Percentiles rank a stretch among this genome's conserved stretches.
Evolutionary conservation across 2,113 vertebrate genomes (phyloP).

Genomic region (Theristicus caerulescens): DNA sequence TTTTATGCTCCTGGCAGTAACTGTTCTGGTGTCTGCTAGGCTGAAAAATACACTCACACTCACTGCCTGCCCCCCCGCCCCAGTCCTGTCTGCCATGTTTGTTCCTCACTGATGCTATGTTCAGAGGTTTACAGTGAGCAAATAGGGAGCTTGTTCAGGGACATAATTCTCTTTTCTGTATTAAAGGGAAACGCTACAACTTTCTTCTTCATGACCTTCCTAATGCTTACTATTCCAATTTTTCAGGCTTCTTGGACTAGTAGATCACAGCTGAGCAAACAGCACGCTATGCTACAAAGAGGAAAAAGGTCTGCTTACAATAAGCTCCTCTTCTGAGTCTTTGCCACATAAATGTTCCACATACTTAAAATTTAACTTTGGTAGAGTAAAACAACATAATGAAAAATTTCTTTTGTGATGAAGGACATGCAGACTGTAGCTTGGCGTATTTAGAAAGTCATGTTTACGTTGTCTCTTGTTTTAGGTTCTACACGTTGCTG

Average conservation of each 20-base stretch:
- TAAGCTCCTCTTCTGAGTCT: neutral
- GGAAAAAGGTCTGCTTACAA: neutral
- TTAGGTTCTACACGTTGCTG: slow-evolving; percentile 95
- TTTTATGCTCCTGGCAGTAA: neutral
- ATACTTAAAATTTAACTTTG: neutral
- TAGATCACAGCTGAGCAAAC: neutral
- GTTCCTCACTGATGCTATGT: fast-evolving
- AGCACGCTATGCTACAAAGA: neutral
- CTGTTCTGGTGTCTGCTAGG: neutral
- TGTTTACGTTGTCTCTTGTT: neutral
- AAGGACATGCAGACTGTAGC: neutral
- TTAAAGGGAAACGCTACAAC: neutral
- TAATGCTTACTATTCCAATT: neutral
- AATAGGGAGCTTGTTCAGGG: neutral
- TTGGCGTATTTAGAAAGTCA: neutral
- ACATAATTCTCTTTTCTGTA: neutral
- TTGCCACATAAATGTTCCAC: neutral
- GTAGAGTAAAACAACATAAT: neutral
- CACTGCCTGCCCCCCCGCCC: too few species aligned
- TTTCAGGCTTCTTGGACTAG: neutral
- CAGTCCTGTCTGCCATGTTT: neutral
- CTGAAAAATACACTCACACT: neutral
- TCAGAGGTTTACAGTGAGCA: neutral
- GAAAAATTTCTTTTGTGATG: neutral
- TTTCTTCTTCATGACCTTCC: neutral